Base-by-base conservation (phyloP, 2,888 invertebrate species). In the Mystacides longicornis region DNA sequence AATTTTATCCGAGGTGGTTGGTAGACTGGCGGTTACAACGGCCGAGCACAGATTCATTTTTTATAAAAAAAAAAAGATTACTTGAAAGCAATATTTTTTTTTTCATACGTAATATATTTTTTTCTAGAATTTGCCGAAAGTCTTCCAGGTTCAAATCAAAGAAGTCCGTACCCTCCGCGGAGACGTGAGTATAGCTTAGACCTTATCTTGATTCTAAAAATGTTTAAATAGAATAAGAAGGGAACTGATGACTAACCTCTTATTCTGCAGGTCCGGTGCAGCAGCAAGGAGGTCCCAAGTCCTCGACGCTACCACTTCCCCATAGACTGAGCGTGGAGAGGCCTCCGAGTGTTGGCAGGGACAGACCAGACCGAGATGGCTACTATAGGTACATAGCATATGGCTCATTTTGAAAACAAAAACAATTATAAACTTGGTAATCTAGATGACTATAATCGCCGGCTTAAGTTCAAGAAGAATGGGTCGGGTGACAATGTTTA, bases 41-140 rank as follows among this genome's bases (percentile, higher is more conserved):
- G n/a, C n/a, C n/a, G n/a, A n/a, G n/a, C n/a, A n/a, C n/a, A n/a
- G n/a, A n/a, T n/a, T n/a, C n/a, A n/a, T n/a, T n/a, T n/a, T n/a
- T n/a, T n/a, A n/a, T n/a, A n/a, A n/a, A n/a, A n/a, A n/a, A n/a
- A n/a, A n/a, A n/a, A n/a, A n/a, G n/a, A n/a, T n/a, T n/a, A n/a
- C n/a, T n/a, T n/a, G n/a, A n/a, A n/a, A n/a, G n/a, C n/a, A n/a
- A n/a, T n/a, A n/a, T n/a, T n/a, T n/a, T n/a, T n/a, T n/a, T n/a
- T n/a, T n/a, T n/a, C n/a, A n/a, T n/a, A n/a, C n/a, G 37, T 27
- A 43, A 46, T 16, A 46, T 63, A n/a, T n/a, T n/a, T 48, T 56
- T 61, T 64, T 77, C 57, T 75, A 90, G 90, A 91, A 81, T 88
- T 88, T 73, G 89, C 88, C 66, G 91, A 92, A 77, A 90, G 87